Base-by-base conservation (phyloP, 2,888 invertebrate genomes). In the Perithous albicinctus region DNA sequence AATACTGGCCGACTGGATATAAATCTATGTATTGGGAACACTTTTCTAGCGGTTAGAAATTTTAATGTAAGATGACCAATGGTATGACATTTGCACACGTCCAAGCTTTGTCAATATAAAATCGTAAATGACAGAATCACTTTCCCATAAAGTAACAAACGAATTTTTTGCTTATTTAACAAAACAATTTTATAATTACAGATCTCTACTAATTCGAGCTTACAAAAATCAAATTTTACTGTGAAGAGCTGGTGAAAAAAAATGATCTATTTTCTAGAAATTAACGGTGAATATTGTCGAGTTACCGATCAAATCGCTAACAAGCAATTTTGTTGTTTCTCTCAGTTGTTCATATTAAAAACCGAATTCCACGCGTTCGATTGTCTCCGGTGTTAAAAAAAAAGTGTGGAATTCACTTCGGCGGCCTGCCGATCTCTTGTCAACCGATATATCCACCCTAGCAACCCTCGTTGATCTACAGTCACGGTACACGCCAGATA, bases 361-460 rank as follows among this genome's bases (percentile, higher is more conserved):
- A 0, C 38, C 15, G 18, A 10, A 56, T 54, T 26, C 10, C 6
- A 12, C 6, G 7, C 56, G 1, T 29, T 46, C 66, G 32, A 29
- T 32, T 54, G 32, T 32, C 38, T 54, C n/a, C 23, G n/a, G n/a
- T n/a, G 35, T 38, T 1, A 29, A 10, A 51, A 54, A 51, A 54
- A 69, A 12, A 18, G 18, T 10, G 12, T 2, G 15, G 66, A 67
- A 20, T 26, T 15, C 54, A 20, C 38, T 23, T 23, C 41, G 54
- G 48, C 38, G 54, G 38, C 23, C 72, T 35, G 38, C 59, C 66
- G 51, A 76, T 76, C 64, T 59, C 70, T 77, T 61, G 80, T 80
- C 66, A 63, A 61, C 1, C 56, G 56, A 56, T 32, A 32, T 56
- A 8, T n/a, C n/a, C 32, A 15, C 32, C 2, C n/a, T n/a, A n/a